These are phyloP conservation scores for Pantherophis vulpinus DNA, from an alignment of 2,797 vertebrate species.

Conservation along the genomic window DNA sequence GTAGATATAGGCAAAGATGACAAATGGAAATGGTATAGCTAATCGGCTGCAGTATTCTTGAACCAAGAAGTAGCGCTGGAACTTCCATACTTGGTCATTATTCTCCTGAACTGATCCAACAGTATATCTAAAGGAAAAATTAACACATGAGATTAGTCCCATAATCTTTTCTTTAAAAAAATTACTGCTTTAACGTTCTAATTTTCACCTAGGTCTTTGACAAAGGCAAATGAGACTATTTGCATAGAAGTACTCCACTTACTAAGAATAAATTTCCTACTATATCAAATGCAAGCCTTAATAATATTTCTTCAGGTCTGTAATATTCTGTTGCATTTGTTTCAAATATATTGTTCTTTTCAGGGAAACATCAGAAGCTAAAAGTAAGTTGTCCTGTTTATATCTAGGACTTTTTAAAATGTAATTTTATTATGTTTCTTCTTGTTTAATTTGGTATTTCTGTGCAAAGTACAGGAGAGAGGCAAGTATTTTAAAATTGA, in stretches of 20 bases:
- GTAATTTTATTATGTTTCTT: not conserved
- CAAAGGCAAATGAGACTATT: not conserved
- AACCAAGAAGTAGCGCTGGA: constrained; percentile 77
- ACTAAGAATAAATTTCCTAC: not conserved
- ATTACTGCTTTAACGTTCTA: not conserved
- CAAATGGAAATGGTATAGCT: constrained; percentile 76
- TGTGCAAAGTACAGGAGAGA: not conserved
- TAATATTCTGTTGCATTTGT: not conserved
- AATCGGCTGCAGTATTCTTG: constrained; percentile 78
- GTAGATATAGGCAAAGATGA: constrained; percentile 77
- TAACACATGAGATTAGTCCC: not conserved
- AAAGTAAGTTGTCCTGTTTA: not conserved
- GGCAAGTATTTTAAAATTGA: not conserved
- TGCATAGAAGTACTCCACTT: not conserved
- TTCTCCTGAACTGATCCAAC: constrained; percentile 79
- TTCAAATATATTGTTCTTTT: not conserved
- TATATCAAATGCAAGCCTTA: not conserved
- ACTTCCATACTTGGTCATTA: constrained; percentile 80
- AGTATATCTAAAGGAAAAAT: constrained; percentile 67
- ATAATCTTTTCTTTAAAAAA: not conserved
- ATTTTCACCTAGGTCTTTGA: not conserved
- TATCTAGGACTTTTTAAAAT: not conserved
- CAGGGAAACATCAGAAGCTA: not conserved
- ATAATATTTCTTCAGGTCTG: not conserved
- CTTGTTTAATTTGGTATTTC: not conserved